Evolutionary conservation across 2,113 vertebrate genomes (phyloP), one percentile per base, ranked within the genome.

Genomic region (Gymnocephalus cernua): DNA sequence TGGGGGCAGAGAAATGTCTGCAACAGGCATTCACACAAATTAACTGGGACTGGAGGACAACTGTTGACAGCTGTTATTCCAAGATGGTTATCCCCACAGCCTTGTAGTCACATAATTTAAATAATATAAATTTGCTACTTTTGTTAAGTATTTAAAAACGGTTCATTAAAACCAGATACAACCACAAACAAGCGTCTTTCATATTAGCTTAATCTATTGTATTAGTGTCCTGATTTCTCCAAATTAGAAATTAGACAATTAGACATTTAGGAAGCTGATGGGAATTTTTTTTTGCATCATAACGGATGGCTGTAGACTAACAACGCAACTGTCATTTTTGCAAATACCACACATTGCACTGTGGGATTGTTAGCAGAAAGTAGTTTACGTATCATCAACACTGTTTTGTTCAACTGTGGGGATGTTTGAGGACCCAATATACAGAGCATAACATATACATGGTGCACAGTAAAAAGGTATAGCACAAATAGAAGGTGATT

Each of bases 21-120:
- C n/a, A 38, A 71, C 58, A 75, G 38, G 29, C 38, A 35, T 51
- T 75, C 62, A 51, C 38, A 77, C 21, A 59, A 12, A 61, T 38
- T 13, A 21, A 29, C 51, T 66, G 11, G 58, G 48, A 66, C 48
- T n/a, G 38, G n/a, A 50, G 48, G 56, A 70, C 2, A 2, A 38
- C 21, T 54, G 75, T 2, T 61, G 59, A 66, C 15, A 68, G 41
- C 25, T 62, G 29, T 11, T n/a, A 62, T 25, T n/a, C 14, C 12
- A 44, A 23, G 12, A 44, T 41, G 3, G 15, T 10, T 25, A 47
- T 7, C 7, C 23, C 15, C 1, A 16, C 38, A 10, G 38, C 38
- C 9, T 38, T 38, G 2, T 38, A 38, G 2, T 38, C 38, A 38
- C 38, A 38, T 38, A 0, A 38, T 38, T 38, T 38, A 10, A 10